Percentiles rank a stretch among this genome's conserved stretches.
phyloP scores from a whole-genome alignment of 2,797 vertebrate genomes.

The Poecile montanus region DNA sequence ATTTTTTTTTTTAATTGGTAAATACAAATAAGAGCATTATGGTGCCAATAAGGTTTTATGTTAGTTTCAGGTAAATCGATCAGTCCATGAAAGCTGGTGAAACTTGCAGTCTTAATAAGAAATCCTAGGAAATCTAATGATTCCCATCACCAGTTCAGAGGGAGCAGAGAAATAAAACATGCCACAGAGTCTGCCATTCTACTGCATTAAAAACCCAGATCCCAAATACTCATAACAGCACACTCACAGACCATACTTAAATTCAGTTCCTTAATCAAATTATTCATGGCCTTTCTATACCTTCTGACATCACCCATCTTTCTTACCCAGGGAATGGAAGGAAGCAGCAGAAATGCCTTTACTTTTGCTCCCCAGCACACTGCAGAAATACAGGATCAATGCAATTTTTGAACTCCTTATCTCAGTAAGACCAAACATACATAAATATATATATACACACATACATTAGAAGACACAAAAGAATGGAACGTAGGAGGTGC shows the following conservation, averaged over 20 bases:
- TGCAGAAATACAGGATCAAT: neutral
- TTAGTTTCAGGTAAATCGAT: neutral
- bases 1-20: neutral
- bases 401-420: neutral
- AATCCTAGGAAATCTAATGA: neutral
- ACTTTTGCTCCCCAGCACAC: neutral
- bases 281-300: neutral
- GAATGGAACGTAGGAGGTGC: neutral
- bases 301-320: neutral
- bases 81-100: neutral
- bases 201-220: neutral
- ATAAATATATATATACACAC: fast-evolving
- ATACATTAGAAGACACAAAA: neutral
- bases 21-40: neutral
- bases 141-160: neutral
- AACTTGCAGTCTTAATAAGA: neutral
- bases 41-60: neutral
- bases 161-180: neutral
- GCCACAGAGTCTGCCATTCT: neutral
- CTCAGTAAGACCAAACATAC: neutral
- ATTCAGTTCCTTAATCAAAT: neutral
- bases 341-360: neutral
- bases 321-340: neutral
- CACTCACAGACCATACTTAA: neutral
- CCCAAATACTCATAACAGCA: neutral